Conservation (phyloP, 2,113 vertebrate species). For the Notothenia rossii region DNA sequence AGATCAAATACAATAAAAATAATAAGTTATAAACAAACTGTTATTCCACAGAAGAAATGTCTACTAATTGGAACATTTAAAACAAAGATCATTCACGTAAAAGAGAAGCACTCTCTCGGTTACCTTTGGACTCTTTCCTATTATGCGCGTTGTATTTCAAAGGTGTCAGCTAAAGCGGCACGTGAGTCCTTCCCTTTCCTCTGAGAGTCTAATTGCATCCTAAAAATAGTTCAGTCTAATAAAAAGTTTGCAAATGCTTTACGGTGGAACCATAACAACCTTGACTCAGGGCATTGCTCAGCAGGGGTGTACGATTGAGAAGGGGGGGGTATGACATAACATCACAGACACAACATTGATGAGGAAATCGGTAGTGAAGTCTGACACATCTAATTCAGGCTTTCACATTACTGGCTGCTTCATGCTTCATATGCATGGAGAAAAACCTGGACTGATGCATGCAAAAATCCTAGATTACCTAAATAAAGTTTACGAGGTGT, state of each 20-base stretch:
- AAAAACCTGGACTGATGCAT: not conserved
- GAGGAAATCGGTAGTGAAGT: constrained; percentile 12
- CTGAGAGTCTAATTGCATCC: constrained; percentile 1
- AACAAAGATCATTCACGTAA: not conserved
- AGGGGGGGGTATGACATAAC: constrained; percentile 19
- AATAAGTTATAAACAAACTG: not conserved
- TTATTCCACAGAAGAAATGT: not conserved
- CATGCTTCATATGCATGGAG: not conserved
- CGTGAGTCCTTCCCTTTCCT: constrained; percentile 53
- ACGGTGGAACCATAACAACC: not conserved
- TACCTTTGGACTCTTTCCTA: constrained; percentile 37
- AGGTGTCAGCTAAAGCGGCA: constrained; percentile 11
- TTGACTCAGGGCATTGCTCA: constrained; percentile 13
- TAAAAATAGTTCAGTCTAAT: constrained; percentile 55
- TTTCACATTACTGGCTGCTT: not conserved
- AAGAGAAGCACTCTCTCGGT: not conserved
- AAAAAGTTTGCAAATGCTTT: constrained; percentile 20
- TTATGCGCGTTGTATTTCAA: not conserved
- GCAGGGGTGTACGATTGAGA: not conserved
- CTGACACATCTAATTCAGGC: constrained; percentile 38
- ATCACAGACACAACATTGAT: not conserved
- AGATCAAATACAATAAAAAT: too few species aligned
- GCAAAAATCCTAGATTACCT: not conserved
- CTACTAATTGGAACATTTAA: constrained; percentile 30
- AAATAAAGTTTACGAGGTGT: not conserved